Evolutionary conservation across 2,888 invertebrate genomes (phyloP), one percentile per base, ranked within the genome.

Genomic region (Cheilosia grossa): DNA sequence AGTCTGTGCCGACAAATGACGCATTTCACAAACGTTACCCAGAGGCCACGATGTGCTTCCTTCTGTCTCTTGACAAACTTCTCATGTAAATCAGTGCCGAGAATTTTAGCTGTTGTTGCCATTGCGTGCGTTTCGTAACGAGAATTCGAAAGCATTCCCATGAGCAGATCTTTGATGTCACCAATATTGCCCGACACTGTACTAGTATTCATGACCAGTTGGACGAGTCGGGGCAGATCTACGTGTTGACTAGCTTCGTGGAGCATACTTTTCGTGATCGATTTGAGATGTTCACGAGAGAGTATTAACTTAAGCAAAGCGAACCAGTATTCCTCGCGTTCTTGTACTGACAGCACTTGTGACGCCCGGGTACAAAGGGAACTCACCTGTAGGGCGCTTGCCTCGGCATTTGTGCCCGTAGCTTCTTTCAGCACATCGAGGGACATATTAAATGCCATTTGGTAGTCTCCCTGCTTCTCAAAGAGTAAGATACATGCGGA

Each of bases 111-210:
- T 4, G 95, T 95, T 0, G 95, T 94, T 87, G 94, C 93, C 87
- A 96, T 93, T 88, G 96, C 93, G 58, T 95, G 94, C 89, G 95
- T 94, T 90, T 97, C 96, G 89, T 96, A 96, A 42, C 94, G 94
- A 82, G 96, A 96, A 88, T 96, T 96, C 19, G 95, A 94, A 85
- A 97, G 92, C 93, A 97, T 96, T 67, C 94, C 95, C 91, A 93
- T 92, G 44, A 94, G 89, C 49, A 94, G 91, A 87, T 93, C 93
- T 88, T 94, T 93, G 80, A 94, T 93, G 89, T 95, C 94, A 24
- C 95, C 94, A 89, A 94, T 94, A 83, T 93, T 94, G 10, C 77
- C 93, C 2, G 90, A 90, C 17, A 90, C 89, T 89, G 89, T 92
- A 88, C 89, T 92, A 47, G 89, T 93, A 89, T 93, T 93, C 88